These are phyloP conservation scores for Eriocheir sinensis DNA, from an alignment of 1,140 invertebrate genomes.

Conservation along the genomic window DNA sequence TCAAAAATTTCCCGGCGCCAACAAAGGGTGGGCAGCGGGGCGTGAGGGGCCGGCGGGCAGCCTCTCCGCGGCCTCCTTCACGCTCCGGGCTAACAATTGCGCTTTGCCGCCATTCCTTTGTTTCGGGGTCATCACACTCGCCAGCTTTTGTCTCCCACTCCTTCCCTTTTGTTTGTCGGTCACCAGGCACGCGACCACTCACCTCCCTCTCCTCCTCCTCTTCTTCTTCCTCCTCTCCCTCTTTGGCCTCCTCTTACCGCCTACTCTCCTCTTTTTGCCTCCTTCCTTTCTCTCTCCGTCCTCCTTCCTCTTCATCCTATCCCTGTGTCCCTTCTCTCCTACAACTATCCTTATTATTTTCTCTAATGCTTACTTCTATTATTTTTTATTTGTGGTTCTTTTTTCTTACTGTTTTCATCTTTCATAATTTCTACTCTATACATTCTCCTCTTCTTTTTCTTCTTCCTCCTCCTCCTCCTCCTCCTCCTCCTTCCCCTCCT, in stretches of 20 bases:
- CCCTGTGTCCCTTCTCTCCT: background rate
- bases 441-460: background rate
- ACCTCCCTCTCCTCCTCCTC: conserved; percentile 11
- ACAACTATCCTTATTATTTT: background rate
- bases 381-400: background rate
- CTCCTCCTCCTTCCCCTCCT: background rate
- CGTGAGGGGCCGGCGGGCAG: background rate
- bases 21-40: background rate
- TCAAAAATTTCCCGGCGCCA: background rate
- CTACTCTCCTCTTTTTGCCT: conserved; percentile 30
- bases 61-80: background rate
- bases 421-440: background rate
- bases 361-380: background rate
- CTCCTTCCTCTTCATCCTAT: background rate
- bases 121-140: conserved; percentile 44
- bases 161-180: conserved; percentile 19
- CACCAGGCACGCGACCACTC: background rate
- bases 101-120: conserved; percentile 48
- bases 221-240: background rate
- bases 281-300: conserved; percentile 19
- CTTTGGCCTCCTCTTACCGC: background rate
- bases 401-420: background rate
- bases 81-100: conserved; percentile 20
- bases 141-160: background rate
- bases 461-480: background rate